Conservation (phyloP, 2,113 vertebrate genomes). For the Craseonycteris thonglongyai region DNA sequence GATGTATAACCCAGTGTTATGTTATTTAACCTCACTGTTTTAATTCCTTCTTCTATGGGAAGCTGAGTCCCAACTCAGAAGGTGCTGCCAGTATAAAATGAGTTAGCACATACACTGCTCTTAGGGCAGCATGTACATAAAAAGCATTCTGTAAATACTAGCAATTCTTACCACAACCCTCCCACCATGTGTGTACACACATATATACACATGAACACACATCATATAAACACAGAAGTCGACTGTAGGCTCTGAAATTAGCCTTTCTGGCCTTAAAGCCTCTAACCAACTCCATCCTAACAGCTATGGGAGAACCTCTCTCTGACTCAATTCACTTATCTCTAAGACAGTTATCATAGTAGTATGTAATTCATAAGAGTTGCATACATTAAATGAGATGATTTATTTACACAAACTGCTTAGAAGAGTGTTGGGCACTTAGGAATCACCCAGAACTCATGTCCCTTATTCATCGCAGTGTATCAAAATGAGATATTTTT, state of each 20-base stretch:
- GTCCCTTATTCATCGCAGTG: background rate
- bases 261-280: background rate
- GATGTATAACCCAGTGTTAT: background rate
- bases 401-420: background rate
- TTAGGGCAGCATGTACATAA: background rate
- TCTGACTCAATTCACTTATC: background rate
- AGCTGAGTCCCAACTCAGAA: background rate
- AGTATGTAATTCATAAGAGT: background rate
- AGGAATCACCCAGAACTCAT: background rate
- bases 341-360: background rate
- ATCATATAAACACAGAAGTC: background rate
- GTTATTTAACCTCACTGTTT: background rate
- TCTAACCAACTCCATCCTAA: background rate
- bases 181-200: background rate
- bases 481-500: background rate
- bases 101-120: background rate
- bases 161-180: background rate
- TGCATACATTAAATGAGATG: background rate
- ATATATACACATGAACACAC: background rate
- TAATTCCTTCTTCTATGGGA: background rate
- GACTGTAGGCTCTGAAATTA: background rate
- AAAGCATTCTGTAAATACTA: background rate
- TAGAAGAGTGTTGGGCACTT: background rate
- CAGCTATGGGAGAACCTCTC: background rate
- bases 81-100: background rate